Evolutionary conservation across 2,888 invertebrate species (phyloP).

Genomic region (Tholera decimalis): DNA sequence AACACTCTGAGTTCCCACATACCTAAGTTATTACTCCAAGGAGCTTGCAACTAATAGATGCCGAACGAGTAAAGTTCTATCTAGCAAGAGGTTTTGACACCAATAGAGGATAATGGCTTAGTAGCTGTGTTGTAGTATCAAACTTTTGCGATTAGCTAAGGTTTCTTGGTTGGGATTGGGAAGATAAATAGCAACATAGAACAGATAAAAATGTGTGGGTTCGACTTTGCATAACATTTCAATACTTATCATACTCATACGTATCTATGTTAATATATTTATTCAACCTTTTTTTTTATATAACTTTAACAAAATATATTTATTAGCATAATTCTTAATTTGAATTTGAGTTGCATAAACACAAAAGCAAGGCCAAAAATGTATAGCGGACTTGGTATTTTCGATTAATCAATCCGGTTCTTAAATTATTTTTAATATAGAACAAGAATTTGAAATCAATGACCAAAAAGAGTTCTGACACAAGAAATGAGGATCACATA

Average conservation of each 20-base stretch:
- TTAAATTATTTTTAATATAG: too few relatives aligned
- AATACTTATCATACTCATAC: background rate
- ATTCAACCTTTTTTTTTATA: too few relatives aligned
- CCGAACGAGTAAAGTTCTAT: constrained; percentile 39
- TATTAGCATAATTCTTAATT: too few relatives aligned
- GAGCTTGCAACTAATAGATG: constrained; percentile 45
- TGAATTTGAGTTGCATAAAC: too few relatives aligned
- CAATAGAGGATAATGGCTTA: constrained; percentile 39
- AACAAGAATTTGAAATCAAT: too few relatives aligned
- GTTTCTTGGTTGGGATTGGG: background rate
- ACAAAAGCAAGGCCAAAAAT: too few relatives aligned
- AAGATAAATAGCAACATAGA: background rate
- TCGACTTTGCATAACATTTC: background rate
- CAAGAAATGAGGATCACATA: constrained; percentile 48
- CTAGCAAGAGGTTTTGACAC: constrained; percentile 43
- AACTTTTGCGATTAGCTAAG: constrained; percentile 34
- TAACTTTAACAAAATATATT: too few relatives aligned
- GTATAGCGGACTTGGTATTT: too few relatives aligned
- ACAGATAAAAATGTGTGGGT: background rate
- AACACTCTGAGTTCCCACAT: constrained; percentile 3
- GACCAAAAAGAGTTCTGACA: constrained; percentile 28
- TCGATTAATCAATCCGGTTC: too few relatives aligned
- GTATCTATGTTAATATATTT: too few relatives aligned
- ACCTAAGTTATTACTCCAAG: constrained; percentile 36
- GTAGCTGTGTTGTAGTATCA: constrained; percentile 17